phyloP scores from a whole-genome alignment of 2,113 vertebrate species.

The Otocyon megalotis region DNA sequence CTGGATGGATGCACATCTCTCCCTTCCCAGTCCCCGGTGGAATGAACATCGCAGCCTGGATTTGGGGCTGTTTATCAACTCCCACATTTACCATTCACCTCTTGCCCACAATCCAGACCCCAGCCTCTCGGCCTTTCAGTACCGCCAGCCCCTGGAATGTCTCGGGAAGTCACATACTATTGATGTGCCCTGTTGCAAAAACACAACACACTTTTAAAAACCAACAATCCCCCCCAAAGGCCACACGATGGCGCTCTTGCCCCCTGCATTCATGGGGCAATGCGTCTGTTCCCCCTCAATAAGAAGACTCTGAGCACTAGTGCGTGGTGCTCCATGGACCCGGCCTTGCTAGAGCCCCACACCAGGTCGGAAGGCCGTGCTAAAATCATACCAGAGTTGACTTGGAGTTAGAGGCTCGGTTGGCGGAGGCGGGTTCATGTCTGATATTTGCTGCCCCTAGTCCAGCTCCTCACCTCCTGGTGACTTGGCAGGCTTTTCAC shows the following conservation, averaged over 20 bases:
- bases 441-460: not conserved
- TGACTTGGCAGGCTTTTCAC: not conserved
- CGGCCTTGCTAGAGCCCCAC: not conserved
- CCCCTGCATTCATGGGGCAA: not conserved
- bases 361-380: not conserved
- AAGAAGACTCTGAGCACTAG: too few relatives aligned
- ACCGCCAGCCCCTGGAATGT: not conserved
- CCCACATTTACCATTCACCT: not conserved
- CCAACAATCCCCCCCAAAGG: not conserved
- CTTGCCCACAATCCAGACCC: not conserved
- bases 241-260: not conserved
- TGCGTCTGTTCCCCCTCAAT: not conserved
- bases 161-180: not conserved
- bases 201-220: not conserved
- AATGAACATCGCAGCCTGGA: rapidly evolving
- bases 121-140: not conserved
- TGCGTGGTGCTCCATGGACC: not conserved
- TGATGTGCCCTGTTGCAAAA: not conserved
- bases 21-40: rapidly evolving
- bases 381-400: not conserved
- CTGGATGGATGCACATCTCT: not conserved
- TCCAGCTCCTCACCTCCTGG: not conserved
- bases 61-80: constrained; percentile 28
- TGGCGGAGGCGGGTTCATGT: not conserved
- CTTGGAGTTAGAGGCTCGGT: not conserved